Evolutionary conservation across 2,888 invertebrate genomes (phyloP), one percentile per base, ranked within the genome.

Genomic region (Trachelus troglodyta): DNA sequence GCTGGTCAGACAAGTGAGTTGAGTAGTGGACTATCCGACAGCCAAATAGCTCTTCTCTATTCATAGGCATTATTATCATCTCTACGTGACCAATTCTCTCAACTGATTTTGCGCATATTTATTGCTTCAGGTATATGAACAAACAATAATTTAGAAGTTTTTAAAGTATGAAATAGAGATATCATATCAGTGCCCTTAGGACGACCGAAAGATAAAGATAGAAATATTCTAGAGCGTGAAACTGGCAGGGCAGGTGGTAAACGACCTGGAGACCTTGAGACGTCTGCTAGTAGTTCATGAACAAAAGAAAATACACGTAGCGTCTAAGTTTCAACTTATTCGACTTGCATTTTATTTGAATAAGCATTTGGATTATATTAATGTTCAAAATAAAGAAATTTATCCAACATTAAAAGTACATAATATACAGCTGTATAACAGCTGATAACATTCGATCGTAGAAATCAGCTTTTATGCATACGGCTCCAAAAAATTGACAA

Each of bases 241-340:
- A 85, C 85, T 81, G 82, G 82, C 85, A 86, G 84, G 82, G 87
- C 90, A 90, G 89, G 89, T 90, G 90, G 90, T 89, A 90, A 90
- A 90, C 85, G 90, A 90, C 89, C 90, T 82, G 88, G 85, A 86
- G 90, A 81, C 90, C 90, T 91, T 91, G 90, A 90, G 88, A 88
- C 87, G 86, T 87, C 85, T 87, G 86, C 86, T 80, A 79, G 75
- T 79, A 81, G 78, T 75, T 78, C 77, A 79, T 77, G 84, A 83
- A 71, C 73, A 79, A 76, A 69, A 74, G 71, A 81, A 85, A 78
- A 76, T 78, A 37, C 77, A 69, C 76, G 77, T 75, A 81, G 81
- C 76, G 73, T 37, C 31, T 74, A 79, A 79, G 34, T 73, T 79
- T 75, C 69, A 75, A 75, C 79, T 81, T 82, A 77, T 80, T 83